A percentile compares a stretch with the other conserved stretches of the same genome.
These are phyloP conservation scores for Cyclura pinguis DNA, from an alignment of 2,797 vertebrate species.

Conservation along the genomic window DNA sequence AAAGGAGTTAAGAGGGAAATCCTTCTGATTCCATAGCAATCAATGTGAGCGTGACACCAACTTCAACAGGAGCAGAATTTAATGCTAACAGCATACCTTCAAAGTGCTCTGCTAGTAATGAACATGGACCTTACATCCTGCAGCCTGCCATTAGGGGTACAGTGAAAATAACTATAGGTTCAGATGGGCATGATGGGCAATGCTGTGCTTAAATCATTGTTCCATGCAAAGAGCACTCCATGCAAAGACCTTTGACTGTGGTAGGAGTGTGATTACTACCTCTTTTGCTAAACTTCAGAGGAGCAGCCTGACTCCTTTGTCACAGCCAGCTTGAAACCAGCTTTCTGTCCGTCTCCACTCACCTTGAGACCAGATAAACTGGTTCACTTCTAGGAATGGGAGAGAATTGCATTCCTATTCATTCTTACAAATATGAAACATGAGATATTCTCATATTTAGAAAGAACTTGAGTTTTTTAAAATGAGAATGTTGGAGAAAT, in stretches of 20 bases:
- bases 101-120: slow-evolving; percentile 11
- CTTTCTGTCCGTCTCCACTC: neutral
- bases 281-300: neutral
- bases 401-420: neutral
- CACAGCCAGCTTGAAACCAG: neutral
- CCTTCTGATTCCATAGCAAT: slow-evolving; percentile 26
- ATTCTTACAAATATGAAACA: neutral
- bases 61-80: slow-evolving; percentile 4
- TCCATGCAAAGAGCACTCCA: no score
- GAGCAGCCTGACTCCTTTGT: neutral
- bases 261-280: neutral
- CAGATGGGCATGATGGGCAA: neutral
- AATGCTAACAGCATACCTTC: slow-evolving; percentile 9
- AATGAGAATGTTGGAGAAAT: neutral
- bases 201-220: neutral
- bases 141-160: neutral
- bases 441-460: neutral
- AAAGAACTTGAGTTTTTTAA: neutral
- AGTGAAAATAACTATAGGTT: neutral
- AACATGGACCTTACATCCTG: neutral
- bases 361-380: neutral
- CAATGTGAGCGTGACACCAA: neutral
- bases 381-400: neutral
- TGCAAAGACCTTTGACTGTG: no score
- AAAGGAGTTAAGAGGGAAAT: slow-evolving; percentile 37